Base-by-base conservation (phyloP, 2,113 vertebrate genomes). In the Cyprinus carpio region DNA sequence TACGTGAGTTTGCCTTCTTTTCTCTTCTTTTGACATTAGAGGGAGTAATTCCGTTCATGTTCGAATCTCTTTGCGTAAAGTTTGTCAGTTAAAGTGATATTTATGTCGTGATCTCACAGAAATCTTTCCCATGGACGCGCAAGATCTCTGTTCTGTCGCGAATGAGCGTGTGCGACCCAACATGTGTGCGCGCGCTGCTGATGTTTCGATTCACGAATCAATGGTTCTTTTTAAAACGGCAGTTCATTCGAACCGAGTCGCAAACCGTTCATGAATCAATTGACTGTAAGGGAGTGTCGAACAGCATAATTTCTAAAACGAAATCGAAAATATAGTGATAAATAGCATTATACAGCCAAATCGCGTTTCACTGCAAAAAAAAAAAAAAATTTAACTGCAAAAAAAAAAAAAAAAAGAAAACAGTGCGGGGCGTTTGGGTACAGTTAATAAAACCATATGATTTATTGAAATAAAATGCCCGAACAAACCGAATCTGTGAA, bases 1-100 rank as follows among this genome's bases (percentile, higher is more conserved):
- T 83, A 20, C 27, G 12, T 4, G 31, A 1, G 29, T 62, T 71
- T 49, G 46, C 51, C 54, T 51, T 80, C 8, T 11, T 29, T 72
- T 23, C 64, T 67, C 75, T 78, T 27, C 5, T 49, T 40, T 64
- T 54, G 18, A 29, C n/a, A 56, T 10, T 40, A 46, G 51, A 34
- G 1, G 12, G 3, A 27, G 64, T 43, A 16, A 64, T 40, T 74
- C 65, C 64, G 46, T 65, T 84, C 75, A 84, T 87, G 20, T 80
- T 79, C 23, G 6, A 54, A 43, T 71, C 31, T 58, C 7, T 67
- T 25, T 58, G n/a, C 12, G 79, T 29, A 37, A 72, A 62, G 25
- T 13, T 29, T 27, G 78, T 40, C 4, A 18, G 11, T 10, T 9
- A 12, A 25, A 29, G 12, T 25, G 56, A 65, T 82, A 54, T 54